Percentiles rank a stretch among this genome's conserved stretches.
Conservation (phyloP, 53 echinoderm and acorn worm genomes). For the Patiria pectinifera region DNA sequence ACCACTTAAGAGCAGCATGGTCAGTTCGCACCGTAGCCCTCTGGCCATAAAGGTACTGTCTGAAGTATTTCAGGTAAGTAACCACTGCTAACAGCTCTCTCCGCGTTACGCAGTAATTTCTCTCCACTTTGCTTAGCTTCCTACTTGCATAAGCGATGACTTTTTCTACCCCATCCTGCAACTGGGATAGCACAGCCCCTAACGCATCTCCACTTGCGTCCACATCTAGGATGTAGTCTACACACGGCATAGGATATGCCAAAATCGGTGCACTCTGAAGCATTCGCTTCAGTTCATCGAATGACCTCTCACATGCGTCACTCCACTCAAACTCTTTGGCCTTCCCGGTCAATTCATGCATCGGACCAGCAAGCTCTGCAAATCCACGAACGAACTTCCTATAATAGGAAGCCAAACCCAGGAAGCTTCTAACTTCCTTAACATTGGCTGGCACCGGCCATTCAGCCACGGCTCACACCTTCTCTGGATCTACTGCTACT, state of each 20-base stretch:
- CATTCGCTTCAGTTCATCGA: not conserved
- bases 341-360: slow-evolving; percentile 47
- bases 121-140: too few relatives aligned
- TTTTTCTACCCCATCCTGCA: too few relatives aligned
- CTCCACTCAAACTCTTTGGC: not conserved
- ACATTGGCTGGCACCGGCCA: slow-evolving; percentile 46
- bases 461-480: too few relatives aligned
- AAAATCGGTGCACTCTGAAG: slow-evolving; percentile 8
- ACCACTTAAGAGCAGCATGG: slow-evolving; percentile 27
- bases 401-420: slow-evolving; percentile 62
- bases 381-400: slow-evolving; percentile 50
- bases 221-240: not conserved
- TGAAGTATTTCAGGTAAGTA: slow-evolving; percentile 34
- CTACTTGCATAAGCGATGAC: too few relatives aligned
- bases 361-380: slow-evolving; percentile 51
- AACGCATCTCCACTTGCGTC: slow-evolving; percentile 6
- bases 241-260: slow-evolving; percentile 10
- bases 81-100: too few relatives aligned
- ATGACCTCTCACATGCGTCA: not conserved
- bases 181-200: not conserved
- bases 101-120: too few relatives aligned
- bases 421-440: slow-evolving; percentile 57
- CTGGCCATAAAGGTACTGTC: slow-evolving; percentile 29
- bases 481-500: too few relatives aligned
- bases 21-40: slow-evolving; percentile 15